Percentiles rank a stretch among this genome's conserved stretches.
Conservation (phyloP, 2,113 vertebrate species). For the Carollia perspicillata region DNA sequence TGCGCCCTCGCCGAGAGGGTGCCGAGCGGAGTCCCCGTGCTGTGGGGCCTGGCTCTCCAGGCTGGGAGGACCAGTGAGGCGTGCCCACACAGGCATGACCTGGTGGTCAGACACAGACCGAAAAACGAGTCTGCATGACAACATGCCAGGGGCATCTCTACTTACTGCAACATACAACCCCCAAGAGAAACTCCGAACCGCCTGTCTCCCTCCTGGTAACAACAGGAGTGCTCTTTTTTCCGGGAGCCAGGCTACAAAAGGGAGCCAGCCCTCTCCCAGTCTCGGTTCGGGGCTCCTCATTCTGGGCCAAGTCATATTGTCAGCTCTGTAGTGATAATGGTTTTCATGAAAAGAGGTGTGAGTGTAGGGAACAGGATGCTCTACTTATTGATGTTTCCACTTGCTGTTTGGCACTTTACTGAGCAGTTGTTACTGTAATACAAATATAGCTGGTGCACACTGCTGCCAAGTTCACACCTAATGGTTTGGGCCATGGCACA, state of each 20-base stretch:
- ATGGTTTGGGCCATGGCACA: neutral
- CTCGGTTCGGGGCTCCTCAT: neutral
- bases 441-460: neutral
- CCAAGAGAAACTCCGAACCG: neutral
- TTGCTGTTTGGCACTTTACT: neutral
- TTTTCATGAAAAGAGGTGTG: neutral
- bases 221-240: neutral
- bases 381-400: constrained; percentile 29
- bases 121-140: neutral
- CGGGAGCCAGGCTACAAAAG: neutral
- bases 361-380: neutral
- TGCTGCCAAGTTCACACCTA: neutral
- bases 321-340: neutral
- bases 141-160: neutral
- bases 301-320: neutral
- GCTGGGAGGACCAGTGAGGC: no score
- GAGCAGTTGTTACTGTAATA: neutral
- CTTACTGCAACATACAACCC: neutral
- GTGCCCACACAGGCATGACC: neutral
- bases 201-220: neutral
- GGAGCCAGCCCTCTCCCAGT: neutral
- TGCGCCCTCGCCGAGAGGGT: neutral
- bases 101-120: neutral
- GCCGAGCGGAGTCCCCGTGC: neutral
- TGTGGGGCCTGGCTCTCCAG: neutral